These are phyloP conservation scores for Micromussa lordhowensis DNA, from an alignment of 92 coral and sea anemone genomes.

Conservation along the genomic window DNA sequence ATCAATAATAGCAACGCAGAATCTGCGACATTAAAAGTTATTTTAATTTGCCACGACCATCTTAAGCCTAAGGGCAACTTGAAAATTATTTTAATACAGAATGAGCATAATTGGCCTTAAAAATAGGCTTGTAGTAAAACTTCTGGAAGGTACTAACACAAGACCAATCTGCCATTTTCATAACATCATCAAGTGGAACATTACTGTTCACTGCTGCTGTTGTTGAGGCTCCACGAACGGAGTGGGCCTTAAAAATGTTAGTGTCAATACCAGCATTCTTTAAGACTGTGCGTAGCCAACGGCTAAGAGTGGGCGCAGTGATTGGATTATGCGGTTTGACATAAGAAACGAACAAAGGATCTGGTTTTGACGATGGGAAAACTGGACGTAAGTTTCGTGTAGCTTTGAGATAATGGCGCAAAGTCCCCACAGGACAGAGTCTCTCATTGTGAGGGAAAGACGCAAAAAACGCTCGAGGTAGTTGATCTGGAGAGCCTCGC, in stretches of 20 bases:
- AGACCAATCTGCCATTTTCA: no score
- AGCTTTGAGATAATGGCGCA: not conserved
- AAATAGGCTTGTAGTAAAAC: constrained; percentile 22
- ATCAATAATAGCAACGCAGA: no score
- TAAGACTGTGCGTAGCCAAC: no score
- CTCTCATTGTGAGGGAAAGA: constrained; percentile 14
- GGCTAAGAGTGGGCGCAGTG: no score
- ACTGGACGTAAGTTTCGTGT: constrained; percentile 24
- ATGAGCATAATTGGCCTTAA: no score
- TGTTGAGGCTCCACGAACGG: no score
- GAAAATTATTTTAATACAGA: not conserved
- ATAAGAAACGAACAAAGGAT: constrained; percentile 10
- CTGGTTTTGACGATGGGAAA: constrained; percentile 24
- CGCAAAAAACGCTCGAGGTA: constrained; percentile 26
- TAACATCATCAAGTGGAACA: no score
- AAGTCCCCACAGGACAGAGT: constrained; percentile 21
- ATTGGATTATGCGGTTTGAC: no score
- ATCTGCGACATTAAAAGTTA: not conserved
- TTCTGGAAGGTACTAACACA: not conserved
- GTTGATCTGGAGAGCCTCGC: constrained; percentile 36
- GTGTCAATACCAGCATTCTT: no score
- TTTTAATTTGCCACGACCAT: not conserved
- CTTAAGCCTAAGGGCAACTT: not conserved
- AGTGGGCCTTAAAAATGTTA: no score
- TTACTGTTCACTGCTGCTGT: no score